phyloP scores from a whole-genome alignment of 2,113 vertebrate genomes.

The Cavia aperea region DNA sequence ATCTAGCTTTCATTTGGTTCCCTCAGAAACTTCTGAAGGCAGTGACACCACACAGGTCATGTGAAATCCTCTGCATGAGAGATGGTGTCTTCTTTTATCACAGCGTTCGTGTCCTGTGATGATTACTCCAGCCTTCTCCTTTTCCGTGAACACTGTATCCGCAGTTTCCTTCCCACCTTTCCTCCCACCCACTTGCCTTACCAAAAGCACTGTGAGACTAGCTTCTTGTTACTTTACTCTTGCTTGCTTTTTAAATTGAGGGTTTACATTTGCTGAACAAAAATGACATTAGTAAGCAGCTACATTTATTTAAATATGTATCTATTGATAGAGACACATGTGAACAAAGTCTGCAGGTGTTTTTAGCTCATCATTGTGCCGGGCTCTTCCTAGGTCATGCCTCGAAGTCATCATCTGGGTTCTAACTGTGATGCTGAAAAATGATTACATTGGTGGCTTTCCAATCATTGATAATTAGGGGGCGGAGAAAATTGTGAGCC shows the following conservation, averaged over 20 bases:
- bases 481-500: not conserved
- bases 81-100: not conserved
- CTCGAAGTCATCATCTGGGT: not conserved
- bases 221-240: not conserved
- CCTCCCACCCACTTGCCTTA: not conserved
- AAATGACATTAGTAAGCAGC: not conserved
- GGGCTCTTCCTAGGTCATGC: not conserved
- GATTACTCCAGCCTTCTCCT: not conserved
- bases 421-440: not conserved
- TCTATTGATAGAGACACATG: not conserved
- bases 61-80: not conserved
- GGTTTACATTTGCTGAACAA: not conserved
- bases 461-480: not conserved
- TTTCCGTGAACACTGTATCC: not conserved
- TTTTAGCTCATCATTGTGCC: not conserved
- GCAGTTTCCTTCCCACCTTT: not conserved
- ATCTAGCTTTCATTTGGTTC: not conserved
- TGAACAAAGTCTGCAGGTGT: not conserved
- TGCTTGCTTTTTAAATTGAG: not conserved
- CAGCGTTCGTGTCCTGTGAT: not conserved
- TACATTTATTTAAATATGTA: not conserved
- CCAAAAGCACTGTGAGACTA: not conserved
- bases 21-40: not conserved
- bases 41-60: accelerated
- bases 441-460: not conserved